Conservation (phyloP, 2,113 vertebrate species). For the Boleophthalmus pectinirostris region DNA sequence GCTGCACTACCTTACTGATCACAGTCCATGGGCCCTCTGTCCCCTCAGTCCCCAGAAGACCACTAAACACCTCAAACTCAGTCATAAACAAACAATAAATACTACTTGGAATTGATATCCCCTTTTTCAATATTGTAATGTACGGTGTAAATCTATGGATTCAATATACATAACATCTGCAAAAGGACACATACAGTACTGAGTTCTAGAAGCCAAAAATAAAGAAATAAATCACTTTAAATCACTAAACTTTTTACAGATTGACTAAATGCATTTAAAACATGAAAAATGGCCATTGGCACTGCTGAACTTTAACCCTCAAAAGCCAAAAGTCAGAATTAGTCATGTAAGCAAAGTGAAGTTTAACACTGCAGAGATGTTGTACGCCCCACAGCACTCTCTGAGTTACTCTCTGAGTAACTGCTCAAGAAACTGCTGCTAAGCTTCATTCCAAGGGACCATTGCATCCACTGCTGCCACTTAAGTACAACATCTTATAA, state of each 20-base stretch:
- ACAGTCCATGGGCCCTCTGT: too few species aligned
- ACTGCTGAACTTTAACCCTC: not conserved
- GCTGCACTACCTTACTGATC: too few species aligned
- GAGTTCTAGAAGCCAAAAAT: not conserved
- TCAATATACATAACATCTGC: not conserved
- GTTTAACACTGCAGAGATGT: not conserved
- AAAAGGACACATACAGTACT: not conserved
- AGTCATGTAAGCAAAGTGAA: not conserved
- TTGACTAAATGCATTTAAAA: not conserved
- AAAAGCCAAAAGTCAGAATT: constrained; percentile 3
- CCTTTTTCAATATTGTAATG: too few species aligned
- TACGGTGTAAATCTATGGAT: not conserved
- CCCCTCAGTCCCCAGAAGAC: too few species aligned
- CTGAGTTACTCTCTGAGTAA: not conserved
- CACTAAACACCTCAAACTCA: too few species aligned
- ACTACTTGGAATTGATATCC: too few species aligned
- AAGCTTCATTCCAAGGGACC: not conserved
- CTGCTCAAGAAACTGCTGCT: not conserved
- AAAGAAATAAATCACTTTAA: not conserved
- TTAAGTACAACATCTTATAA: not conserved
- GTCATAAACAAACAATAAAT: too few species aligned
- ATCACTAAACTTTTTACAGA: not conserved
- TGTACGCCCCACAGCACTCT: not conserved
- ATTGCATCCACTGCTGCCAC: not conserved
- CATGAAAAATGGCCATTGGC: not conserved